These are phyloP conservation scores for Arctia plantaginis DNA, from an alignment of 2,888 invertebrate genomes.

Conservation along the genomic window DNA sequence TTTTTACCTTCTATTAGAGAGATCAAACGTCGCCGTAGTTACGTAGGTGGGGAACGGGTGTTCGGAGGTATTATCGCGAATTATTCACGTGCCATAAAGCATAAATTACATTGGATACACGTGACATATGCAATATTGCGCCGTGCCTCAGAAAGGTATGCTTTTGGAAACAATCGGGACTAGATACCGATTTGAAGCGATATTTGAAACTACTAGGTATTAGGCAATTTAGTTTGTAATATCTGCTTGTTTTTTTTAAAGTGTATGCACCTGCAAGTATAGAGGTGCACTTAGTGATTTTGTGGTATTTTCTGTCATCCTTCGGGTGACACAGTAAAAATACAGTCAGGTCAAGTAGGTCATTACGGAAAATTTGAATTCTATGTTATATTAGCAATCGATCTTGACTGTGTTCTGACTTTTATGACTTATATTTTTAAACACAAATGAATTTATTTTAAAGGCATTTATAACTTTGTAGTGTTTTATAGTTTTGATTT, in stretches of 20 bases:
- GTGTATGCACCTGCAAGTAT: too few relatives aligned
- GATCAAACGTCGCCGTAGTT: conserved; percentile 81
- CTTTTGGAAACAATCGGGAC: conserved; percentile 68
- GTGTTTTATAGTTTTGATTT: too few relatives aligned
- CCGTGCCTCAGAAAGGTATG: conserved; percentile 60
- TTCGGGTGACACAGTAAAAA: too few relatives aligned
- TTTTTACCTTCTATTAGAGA: conserved; percentile 73
- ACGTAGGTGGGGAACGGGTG: conserved; percentile 53
- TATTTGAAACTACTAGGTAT: background rate
- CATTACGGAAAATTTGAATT: background rate
- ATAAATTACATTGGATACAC: conserved; percentile 80
- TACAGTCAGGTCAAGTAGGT: too few relatives aligned
- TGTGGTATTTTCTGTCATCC: too few relatives aligned
- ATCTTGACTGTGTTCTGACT: background rate
- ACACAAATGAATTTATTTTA: background rate
- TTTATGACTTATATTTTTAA: background rate
- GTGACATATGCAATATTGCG: conserved; percentile 74
- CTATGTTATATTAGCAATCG: background rate
- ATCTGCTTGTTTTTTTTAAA: background rate
- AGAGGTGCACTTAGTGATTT: background rate
- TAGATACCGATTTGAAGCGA: conserved; percentile 50
- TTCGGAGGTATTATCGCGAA: conserved; percentile 73
- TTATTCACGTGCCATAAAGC: conserved; percentile 85
- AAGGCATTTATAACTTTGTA: background rate
- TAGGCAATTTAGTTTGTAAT: background rate